Evolutionary conservation across 2,797 vertebrate species (phyloP).

Genomic region (Anisognathus igniventris): DNA sequence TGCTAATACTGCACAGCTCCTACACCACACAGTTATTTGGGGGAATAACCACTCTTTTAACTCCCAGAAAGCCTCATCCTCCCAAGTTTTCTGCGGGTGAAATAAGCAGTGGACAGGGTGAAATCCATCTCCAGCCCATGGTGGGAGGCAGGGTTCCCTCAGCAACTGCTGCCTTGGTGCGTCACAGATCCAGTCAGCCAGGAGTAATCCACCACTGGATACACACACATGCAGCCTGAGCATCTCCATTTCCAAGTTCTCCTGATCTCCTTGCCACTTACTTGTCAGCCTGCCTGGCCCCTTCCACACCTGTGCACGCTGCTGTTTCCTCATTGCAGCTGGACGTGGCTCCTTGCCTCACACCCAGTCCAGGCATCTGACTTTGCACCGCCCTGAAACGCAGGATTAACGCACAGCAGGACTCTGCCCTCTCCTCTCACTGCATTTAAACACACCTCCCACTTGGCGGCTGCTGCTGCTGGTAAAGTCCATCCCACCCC

Average conservation of each 20-base stretch:
- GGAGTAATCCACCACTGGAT: neutral
- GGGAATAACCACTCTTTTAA: neutral
- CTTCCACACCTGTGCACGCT: neutral
- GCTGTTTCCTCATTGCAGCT: conserved; percentile 22
- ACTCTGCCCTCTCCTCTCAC: conserved; percentile 27
- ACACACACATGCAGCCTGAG: neutral
- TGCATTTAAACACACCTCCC: neutral
- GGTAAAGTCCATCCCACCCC: neutral
- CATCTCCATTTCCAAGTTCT: neutral
- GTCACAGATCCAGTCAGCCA: neutral
- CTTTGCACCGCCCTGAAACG: conserved; percentile 23
- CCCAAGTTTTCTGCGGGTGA: neutral
- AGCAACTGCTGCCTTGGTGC: neutral
- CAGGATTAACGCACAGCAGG: neutral
- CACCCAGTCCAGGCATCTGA: conserved; percentile 32
- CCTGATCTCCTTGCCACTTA: neutral
- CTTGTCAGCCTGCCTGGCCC: neutral
- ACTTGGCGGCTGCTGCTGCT: neutral
- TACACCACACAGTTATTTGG: neutral
- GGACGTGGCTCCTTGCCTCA: neutral
- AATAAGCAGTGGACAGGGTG: neutral
- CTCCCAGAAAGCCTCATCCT: neutral
- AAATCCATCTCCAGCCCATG: neutral
- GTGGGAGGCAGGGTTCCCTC: neutral
- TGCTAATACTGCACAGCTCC: neutral